Evolutionary conservation across 2,113 vertebrate genomes (phyloP).

Genomic region (Dendrocopos noguchii): DNA sequence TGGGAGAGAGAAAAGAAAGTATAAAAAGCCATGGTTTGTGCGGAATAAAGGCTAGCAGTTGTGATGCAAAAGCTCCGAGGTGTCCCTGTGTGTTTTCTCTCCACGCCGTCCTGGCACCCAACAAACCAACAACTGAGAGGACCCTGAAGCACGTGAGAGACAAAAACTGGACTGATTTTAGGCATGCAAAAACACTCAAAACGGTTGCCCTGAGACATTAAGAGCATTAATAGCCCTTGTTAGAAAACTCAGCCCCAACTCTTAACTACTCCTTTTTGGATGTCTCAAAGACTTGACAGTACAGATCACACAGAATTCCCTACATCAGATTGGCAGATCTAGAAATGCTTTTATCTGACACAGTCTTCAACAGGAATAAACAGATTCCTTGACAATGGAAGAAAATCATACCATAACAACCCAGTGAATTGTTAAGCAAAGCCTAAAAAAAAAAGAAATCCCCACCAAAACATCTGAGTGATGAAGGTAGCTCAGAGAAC

Average conservation of each 20-base stretch:
- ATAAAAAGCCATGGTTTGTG: no score
- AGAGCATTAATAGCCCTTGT: background rate
- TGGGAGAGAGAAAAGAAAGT: no score
- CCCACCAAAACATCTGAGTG: background rate
- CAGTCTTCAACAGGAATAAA: background rate
- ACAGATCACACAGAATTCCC: background rate
- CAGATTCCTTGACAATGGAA: background rate
- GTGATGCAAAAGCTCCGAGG: no score
- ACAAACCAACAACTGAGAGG: background rate
- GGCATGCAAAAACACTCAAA: background rate
- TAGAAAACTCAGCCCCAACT: background rate
- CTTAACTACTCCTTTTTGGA: background rate
- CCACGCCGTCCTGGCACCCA: no score
- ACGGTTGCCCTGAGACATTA: background rate
- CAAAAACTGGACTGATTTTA: background rate
- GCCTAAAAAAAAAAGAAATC: background rate
- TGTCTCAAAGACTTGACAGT: background rate
- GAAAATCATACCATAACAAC: background rate
- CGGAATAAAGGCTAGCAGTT: no score
- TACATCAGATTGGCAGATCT: background rate
- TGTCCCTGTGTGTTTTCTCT: no score
- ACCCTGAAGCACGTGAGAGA: background rate
- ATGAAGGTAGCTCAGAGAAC: background rate
- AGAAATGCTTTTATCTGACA: background rate
- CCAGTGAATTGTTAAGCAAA: background rate